Percentiles rank a stretch among this genome's conserved stretches.
Conservation (phyloP, 1,140 invertebrate species). For the Drosophila teissieri region DNA sequence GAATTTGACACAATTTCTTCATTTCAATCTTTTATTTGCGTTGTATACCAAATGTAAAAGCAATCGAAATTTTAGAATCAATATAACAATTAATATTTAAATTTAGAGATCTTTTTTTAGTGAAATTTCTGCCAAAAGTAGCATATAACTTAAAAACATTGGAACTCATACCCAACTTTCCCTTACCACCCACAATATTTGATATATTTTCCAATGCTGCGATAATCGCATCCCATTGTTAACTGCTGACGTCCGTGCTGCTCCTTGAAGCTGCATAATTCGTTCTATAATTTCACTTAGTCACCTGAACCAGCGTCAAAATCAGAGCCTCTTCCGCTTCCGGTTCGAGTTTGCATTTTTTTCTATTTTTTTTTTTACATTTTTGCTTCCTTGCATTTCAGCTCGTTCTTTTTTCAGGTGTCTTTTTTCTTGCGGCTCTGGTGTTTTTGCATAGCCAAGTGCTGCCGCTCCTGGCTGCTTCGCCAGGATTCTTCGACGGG, state of each 20-base stretch:
- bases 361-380: no score
- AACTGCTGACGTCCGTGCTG: not conserved
- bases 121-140: no score
- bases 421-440: not conserved
- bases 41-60: no score
- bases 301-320: constrained; percentile 35
- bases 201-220: not conserved
- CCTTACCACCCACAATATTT: no score
- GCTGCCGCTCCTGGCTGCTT: constrained; percentile 19
- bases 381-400: constrained; percentile 35
- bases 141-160: not conserved
- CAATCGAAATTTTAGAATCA: no score
- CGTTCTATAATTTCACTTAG: constrained; percentile 42
- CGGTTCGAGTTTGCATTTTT: constrained; percentile 13
- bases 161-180: not conserved
- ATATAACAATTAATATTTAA: no score
- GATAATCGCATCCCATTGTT: not conserved
- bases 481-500: not conserved
- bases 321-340: constrained; percentile 43
- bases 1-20: no score
- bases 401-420: not conserved
- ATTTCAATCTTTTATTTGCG: no score
- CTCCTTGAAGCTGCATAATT: constrained; percentile 30
- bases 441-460: constrained; percentile 42
- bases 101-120: no score